Conservation (phyloP, 2,113 vertebrate species). For the Clupea harengus region DNA sequence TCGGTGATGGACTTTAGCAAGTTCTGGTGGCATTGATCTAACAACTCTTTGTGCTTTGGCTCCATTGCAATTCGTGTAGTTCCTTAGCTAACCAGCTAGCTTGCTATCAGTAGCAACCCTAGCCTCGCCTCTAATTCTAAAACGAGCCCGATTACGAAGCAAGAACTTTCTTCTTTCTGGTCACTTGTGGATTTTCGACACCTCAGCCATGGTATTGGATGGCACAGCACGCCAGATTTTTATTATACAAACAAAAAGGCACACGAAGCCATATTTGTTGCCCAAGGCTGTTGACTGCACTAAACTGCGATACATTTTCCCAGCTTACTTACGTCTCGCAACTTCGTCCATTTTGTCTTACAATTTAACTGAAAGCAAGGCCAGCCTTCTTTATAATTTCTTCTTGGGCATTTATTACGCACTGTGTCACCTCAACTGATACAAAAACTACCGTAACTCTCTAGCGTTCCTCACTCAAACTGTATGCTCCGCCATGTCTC, state of each 20-base stretch:
- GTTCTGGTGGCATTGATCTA: constrained; percentile 91
- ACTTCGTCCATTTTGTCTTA: constrained; percentile 53
- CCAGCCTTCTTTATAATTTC: constrained; percentile 51
- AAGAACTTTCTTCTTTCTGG: constrained; percentile 59
- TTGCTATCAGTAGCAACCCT: constrained; percentile 57
- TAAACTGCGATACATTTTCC: constrained; percentile 73
- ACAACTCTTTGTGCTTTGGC: constrained; percentile 93
- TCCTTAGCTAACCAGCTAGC: constrained; percentile 72
- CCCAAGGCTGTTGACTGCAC: constrained; percentile 81
- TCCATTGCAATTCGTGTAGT: constrained; percentile 81
- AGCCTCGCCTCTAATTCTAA: constrained; percentile 64
- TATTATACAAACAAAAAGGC: constrained; percentile 71
- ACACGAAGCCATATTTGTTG: constrained; percentile 87
- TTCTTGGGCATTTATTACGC: constrained; percentile 51
- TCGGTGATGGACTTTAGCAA: constrained; percentile 91
- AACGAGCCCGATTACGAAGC: constrained; percentile 39
- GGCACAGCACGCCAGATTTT: constrained; percentile 66
- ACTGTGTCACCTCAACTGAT: constrained; percentile 52
- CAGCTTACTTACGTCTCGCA: constrained; percentile 63
- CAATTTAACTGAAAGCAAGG: constrained; percentile 37
- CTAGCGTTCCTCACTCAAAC: constrained; percentile 64
- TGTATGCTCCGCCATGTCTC: constrained; percentile 80
- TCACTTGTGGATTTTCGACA: constrained; percentile 67
- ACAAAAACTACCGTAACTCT: constrained; percentile 72
- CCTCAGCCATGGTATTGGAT: constrained; percentile 64